These are phyloP conservation scores for Glaucomys volans DNA, from an alignment of 2,113 vertebrate genomes.

Conservation along the genomic window DNA sequence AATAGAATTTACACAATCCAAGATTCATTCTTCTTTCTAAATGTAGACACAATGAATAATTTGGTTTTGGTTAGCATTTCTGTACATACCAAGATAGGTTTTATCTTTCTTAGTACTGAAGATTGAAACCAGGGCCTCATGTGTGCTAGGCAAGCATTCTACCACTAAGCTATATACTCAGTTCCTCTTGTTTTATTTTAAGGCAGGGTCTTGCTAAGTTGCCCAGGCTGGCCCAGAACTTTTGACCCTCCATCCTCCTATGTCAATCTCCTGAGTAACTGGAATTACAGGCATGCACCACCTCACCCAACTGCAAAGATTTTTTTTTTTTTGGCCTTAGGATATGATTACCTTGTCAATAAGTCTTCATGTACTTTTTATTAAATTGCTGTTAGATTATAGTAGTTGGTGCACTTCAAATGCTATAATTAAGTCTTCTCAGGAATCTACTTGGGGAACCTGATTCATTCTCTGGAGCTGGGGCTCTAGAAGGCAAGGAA, in stretches of 20 bases:
- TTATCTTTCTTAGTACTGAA: neutral
- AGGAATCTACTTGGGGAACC: neutral
- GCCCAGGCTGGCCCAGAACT: neutral
- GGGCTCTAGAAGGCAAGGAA: neutral
- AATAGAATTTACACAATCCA: neutral
- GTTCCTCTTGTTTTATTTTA: too few relatives aligned
- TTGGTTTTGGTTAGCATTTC: neutral
- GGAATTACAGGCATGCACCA: neutral
- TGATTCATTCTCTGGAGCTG: neutral
- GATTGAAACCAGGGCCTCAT: neutral
- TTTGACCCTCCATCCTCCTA: neutral
- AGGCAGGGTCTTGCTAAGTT: neutral
- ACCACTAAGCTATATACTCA: neutral
- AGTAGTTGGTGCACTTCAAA: conserved; percentile 15
- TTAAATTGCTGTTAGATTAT: conserved; percentile 22
- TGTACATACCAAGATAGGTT: neutral
- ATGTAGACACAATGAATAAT: neutral
- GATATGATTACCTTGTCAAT: conserved; percentile 26
- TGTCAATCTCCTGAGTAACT: neutral
- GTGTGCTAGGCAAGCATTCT: neutral
- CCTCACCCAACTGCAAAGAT: neutral
- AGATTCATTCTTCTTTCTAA: neutral
- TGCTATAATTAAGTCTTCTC: neutral
- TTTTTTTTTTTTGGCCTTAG: neutral
- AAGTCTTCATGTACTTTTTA: conserved; percentile 5